Conservation (phyloP, 2,888 invertebrate genomes). For the Ochropleura leucogaster region DNA sequence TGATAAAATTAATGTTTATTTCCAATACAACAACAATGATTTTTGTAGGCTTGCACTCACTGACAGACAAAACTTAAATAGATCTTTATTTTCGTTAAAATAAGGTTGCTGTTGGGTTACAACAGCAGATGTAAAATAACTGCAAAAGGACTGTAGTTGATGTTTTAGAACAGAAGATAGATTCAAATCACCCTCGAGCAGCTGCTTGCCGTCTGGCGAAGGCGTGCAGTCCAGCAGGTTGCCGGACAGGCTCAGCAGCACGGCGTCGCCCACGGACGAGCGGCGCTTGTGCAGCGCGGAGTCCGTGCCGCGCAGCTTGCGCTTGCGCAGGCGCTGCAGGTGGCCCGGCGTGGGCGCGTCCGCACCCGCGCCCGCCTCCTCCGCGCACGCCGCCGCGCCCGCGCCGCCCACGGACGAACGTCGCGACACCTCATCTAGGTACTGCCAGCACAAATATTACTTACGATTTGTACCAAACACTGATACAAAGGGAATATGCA, state of each 20-base stretch:
- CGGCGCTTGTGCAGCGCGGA: slow-evolving; percentile 94
- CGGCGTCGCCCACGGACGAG: slow-evolving; percentile 96
- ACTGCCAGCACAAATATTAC: slow-evolving; percentile 69
- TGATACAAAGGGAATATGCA: too few species aligned
- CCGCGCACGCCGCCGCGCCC: slow-evolving; percentile 58
- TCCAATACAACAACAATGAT: neutral
- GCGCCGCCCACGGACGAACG: slow-evolving; percentile 81
- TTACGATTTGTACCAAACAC: neutral
- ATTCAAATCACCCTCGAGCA: slow-evolving; percentile 84
- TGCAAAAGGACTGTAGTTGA: neutral
- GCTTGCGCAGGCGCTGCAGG: slow-evolving; percentile 92
- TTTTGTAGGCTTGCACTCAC: neutral
- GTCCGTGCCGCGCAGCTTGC: slow-evolving; percentile 92
- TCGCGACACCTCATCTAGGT: slow-evolving; percentile 87
- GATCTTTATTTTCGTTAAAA: neutral
- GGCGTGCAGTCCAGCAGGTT: slow-evolving; percentile 97
- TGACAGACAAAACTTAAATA: neutral
- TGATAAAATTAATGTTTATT: neutral
- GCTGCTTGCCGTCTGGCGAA: slow-evolving; percentile 93
- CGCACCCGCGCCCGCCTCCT: slow-evolving; percentile 63
- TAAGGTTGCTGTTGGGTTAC: neutral
- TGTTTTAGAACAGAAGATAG: neutral
- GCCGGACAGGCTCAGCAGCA: slow-evolving; percentile 95
- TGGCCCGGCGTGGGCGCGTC: slow-evolving; percentile 81
- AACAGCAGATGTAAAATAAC: neutral